phyloP scores from a whole-genome alignment of 2,888 invertebrate species.

The Polyommatus icarus region DNA sequence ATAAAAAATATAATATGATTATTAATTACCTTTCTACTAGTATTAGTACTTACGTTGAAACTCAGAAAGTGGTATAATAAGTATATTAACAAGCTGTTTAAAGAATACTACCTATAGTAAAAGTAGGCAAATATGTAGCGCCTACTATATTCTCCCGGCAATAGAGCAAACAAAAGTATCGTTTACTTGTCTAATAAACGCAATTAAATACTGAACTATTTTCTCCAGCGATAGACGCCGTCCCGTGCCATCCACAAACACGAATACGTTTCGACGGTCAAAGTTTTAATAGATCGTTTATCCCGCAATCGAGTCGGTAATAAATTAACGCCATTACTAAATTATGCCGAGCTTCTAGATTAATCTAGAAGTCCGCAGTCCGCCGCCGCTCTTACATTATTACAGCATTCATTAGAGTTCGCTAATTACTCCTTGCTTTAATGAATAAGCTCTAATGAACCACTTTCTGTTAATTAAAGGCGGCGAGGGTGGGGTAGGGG shows the following conservation, averaged over 20 bases:
- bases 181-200: background rate
- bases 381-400: conserved; percentile 84
- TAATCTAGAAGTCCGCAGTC: conserved; percentile 79
- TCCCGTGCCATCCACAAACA: background rate
- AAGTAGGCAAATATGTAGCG: background rate
- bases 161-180: background rate
- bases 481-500: conserved; percentile 81
- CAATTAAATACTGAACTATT: background rate
- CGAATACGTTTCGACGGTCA: conserved; percentile 40
- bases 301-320: conserved; percentile 70
- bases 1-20: too few species aligned
- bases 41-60: too few species aligned
- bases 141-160: background rate
- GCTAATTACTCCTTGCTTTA: conserved; percentile 94
- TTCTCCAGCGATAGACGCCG: background rate
- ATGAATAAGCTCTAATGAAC: conserved; percentile 95
- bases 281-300: conserved; percentile 57
- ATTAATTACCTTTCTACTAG: too few species aligned
- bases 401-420: conserved; percentile 92
- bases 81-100: too few species aligned
- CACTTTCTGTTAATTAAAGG: conserved; percentile 95
- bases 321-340: conserved; percentile 77
- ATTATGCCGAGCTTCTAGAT: conserved; percentile 77
- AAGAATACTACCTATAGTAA: too few species aligned
- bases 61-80: too few species aligned